These are phyloP conservation scores for Teleogryllus occipitalis DNA, from an alignment of 1,140 invertebrate species.

Conservation along the genomic window DNA sequence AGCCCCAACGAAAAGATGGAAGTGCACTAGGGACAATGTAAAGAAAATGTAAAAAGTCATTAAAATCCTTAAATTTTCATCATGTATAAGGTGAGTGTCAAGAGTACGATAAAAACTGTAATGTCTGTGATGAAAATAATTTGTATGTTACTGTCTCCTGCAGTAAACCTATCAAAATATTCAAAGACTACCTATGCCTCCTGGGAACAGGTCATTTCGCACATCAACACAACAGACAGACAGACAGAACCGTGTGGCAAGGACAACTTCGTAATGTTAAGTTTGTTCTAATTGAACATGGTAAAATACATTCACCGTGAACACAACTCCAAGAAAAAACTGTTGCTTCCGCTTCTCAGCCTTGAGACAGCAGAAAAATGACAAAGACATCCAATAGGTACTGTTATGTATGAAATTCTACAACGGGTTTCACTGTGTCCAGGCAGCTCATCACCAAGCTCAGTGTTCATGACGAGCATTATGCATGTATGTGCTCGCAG, in stretches of 20 bases:
- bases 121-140: slow-evolving; percentile 11
- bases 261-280: slow-evolving; percentile 14
- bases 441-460: neutral
- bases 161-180: slow-evolving; percentile 15
- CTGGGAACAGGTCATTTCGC: slow-evolving; percentile 11
- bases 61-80: neutral
- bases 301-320: slow-evolving; percentile 18
- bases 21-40: neutral
- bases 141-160: slow-evolving; percentile 12
- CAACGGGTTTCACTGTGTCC: neutral
- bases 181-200: slow-evolving; percentile 10
- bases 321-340: slow-evolving; percentile 8
- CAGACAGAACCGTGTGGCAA: slow-evolving; percentile 15
- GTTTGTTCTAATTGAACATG: slow-evolving; percentile 13
- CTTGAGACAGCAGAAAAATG: slow-evolving; percentile 10
- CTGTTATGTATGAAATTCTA: slow-evolving; percentile 20
- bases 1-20: neutral
- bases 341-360: slow-evolving; percentile 7
- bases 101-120: neutral
- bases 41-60: neutral
- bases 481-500: no score
- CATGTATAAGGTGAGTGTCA: neutral
- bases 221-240: slow-evolving; percentile 19
- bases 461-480: neutral
- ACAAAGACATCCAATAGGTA: slow-evolving; percentile 8